Conservation (phyloP, 2,797 vertebrate genomes). For the Mustela erminea region DNA sequence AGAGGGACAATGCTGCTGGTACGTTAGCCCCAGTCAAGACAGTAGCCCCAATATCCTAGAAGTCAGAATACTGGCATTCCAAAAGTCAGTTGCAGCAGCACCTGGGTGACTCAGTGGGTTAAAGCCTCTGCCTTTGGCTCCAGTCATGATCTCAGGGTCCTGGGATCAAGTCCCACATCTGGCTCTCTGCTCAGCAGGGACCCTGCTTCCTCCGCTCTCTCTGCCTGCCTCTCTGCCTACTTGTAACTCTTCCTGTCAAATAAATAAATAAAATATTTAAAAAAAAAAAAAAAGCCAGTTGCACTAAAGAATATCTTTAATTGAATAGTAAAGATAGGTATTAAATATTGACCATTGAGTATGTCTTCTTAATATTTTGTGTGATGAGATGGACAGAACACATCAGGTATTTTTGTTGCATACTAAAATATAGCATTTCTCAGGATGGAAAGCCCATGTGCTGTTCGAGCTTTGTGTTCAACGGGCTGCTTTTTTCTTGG, state of each 20-base stretch:
- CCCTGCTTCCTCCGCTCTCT: too few species aligned
- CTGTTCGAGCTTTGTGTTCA: background rate
- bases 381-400: background rate
- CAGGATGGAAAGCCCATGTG: background rate
- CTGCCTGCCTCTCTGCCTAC: too few species aligned
- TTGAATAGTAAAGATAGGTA: background rate
- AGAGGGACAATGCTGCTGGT: accelerated
- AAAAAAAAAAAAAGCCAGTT: background rate
- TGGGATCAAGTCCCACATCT: too few species aligned
- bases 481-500: background rate
- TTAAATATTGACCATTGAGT: background rate
- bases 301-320: background rate
- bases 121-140: too few species aligned
- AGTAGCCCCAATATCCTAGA: background rate
- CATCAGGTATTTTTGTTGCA: background rate
- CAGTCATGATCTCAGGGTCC: too few species aligned
- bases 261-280: too few species aligned
- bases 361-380: background rate
- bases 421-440: background rate
- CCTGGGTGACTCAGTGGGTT: too few species aligned
- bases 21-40: background rate
- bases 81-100: background rate
- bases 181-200: too few species aligned
- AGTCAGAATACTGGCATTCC: background rate
- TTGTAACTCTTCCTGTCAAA: too few species aligned